phyloP scores from a whole-genome alignment of 2,888 invertebrate genomes.

The Pycnomerus fuliginosus region DNA sequence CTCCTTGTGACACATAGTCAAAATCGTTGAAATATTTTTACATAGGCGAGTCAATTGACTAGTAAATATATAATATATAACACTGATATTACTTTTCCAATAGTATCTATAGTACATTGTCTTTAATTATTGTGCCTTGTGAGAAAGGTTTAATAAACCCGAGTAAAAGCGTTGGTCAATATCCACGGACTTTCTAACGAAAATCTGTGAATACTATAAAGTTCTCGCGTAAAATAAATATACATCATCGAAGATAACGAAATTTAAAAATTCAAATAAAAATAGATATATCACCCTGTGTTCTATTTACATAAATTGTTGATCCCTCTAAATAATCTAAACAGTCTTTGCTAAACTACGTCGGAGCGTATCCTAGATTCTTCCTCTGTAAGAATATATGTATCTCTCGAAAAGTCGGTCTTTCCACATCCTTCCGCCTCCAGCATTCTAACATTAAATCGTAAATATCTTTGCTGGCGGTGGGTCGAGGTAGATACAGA shows the following conservation, averaged over 20 bases:
- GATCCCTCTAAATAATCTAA: slow-evolving; percentile 44
- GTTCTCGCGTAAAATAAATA: neutral
- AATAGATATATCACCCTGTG: slow-evolving; percentile 51
- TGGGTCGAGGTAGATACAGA: slow-evolving; percentile 65
- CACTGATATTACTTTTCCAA: slow-evolving; percentile 43
- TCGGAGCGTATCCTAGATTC: slow-evolving; percentile 63
- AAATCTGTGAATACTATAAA: neutral
- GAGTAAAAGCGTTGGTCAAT: slow-evolving; percentile 32
- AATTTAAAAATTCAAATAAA: slow-evolving; percentile 20
- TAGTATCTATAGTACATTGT: slow-evolving; percentile 52
- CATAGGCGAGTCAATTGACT: slow-evolving; percentile 49
- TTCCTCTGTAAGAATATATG: slow-evolving; percentile 78
- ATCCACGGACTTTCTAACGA: slow-evolving; percentile 13
- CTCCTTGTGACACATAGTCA: slow-evolving; percentile 22
- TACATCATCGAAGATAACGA: slow-evolving; percentile 4
- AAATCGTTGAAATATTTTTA: slow-evolving; percentile 30
- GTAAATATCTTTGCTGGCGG: slow-evolving; percentile 76
- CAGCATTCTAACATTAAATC: slow-evolving; percentile 85
- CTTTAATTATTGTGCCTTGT: slow-evolving; percentile 53
- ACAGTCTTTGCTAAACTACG: slow-evolving; percentile 52
- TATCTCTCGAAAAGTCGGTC: slow-evolving; percentile 80
- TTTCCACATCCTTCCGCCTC: slow-evolving; percentile 70
- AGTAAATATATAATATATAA: slow-evolving; percentile 48
- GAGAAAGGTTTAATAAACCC: slow-evolving; percentile 45
- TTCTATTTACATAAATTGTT: slow-evolving; percentile 51